Conservation (phyloP, 2,113 vertebrate species). For the Pituophis catenifer region DNA sequence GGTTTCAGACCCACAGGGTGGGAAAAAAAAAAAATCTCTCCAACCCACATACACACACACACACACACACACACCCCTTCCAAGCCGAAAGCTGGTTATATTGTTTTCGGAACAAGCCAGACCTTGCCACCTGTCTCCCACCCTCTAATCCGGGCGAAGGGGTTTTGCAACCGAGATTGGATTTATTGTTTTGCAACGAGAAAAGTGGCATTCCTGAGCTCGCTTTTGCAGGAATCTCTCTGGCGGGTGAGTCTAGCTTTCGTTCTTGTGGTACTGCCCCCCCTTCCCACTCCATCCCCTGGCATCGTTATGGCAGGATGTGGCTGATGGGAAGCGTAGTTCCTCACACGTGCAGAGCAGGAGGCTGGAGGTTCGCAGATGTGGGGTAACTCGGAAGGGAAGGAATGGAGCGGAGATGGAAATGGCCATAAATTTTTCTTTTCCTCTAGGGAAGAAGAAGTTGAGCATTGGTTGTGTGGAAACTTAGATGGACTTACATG, state of each 20-base stretch:
- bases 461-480: not conserved
- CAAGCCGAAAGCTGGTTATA: not conserved
- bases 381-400: not conserved
- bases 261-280: fast-evolving
- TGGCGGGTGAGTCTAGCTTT: not conserved
- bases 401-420: not conserved
- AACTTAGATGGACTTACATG: not conserved
- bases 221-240: not conserved
- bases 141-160: not conserved
- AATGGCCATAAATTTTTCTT: not conserved
- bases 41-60: not conserved
- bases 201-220: not conserved
- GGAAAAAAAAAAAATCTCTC: not conserved
- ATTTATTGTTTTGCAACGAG: not conserved
- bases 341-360: not conserved
- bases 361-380: not conserved
- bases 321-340: not conserved
- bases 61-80: too few relatives aligned
- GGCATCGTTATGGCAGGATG: not conserved
- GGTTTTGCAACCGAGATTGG: not conserved
- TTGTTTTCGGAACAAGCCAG: not conserved
- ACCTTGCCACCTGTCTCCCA: too few relatives aligned
- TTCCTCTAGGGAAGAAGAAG: not conserved
- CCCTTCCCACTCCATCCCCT: too few relatives aligned
- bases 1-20: not conserved